Base-by-base conservation (phyloP, 1,140 invertebrate species). In the Leptinotarsa lineolata region DNA sequence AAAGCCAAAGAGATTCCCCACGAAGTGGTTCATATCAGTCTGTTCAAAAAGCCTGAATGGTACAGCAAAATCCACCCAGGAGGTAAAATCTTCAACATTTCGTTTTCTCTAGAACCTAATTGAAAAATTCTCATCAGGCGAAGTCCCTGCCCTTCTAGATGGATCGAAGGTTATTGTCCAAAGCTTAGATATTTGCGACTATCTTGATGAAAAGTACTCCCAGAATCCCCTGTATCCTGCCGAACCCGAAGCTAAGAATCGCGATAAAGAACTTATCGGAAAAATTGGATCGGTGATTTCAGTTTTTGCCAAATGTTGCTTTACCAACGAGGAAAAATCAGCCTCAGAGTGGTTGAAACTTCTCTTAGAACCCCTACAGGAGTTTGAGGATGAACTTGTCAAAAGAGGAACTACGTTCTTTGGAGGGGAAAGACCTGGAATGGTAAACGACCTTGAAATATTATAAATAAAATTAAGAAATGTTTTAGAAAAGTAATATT, bases 21-120 rank as follows among this genome's bases (percentile, higher is more conserved):
- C 81, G 94, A 97, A 83, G 88, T 91, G 18, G 91, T 96, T 6
- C 94, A 94, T 81, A 88, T 97, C 22, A 91, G 97, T 86, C 85
- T 97, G 48, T 72, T 89, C 87, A 85, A 91, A 3, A 97, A 97
- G 83, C 95, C 96, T 0, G 93, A 96, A 77, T 97, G 95, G 95
- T 79, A 89, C 2, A 83, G 89, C 54, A 87, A 88, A 70, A 92
- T 88, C 71, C 88, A 91, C 82, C 87, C 89, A 1, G 83, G 87
- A 59, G 81, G 82, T 81, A 76, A 22, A 45, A 1, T 8, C 5
- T 59, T 16, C 12, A 59, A 59, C 6, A n/a, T 59, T n/a, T 59
- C 24, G 5, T 1, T 30, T 8, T 30, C 24, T 30, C 3, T 8
- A 30, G 8, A 30, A 30, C 24, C 24, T 61, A 18, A 61, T 61